A percentile compares a stretch with the other conserved stretches of the same genome.
These are phyloP conservation scores for Nycticorax nycticorax DNA, from an alignment of 2,113 vertebrate species.

Conservation along the genomic window DNA sequence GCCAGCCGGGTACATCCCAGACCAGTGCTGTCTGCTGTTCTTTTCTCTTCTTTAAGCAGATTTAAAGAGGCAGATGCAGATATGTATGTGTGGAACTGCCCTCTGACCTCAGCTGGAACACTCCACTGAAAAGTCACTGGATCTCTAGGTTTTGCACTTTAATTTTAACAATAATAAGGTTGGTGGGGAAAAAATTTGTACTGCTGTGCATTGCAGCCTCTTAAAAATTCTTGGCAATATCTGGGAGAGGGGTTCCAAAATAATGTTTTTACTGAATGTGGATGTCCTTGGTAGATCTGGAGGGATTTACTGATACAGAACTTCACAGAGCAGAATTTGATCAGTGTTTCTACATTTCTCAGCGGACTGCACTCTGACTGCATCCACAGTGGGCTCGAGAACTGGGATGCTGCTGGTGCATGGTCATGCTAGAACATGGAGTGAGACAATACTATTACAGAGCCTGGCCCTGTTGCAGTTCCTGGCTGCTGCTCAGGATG, in stretches of 20 bases:
- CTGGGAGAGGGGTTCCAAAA: neutral
- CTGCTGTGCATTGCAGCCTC: neutral
- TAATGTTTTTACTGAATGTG: neutral
- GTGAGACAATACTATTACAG: neutral
- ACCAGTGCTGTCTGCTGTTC: slow-evolving; percentile 68
- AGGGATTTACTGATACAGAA: neutral
- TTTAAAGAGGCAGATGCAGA: slow-evolving; percentile 67
- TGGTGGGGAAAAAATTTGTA: neutral
- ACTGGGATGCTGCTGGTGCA: neutral
- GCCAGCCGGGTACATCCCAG: slow-evolving; percentile 67
- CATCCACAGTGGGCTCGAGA: neutral
- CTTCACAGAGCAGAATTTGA: neutral
- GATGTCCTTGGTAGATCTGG: neutral
- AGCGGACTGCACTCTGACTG: neutral
- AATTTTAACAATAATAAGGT: neutral
- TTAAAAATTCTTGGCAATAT: neutral
- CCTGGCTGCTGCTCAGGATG: neutral
- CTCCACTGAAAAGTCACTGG: neutral
- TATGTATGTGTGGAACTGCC: neutral
- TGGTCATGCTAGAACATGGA: neutral
- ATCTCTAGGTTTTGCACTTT: neutral
- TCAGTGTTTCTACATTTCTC: neutral
- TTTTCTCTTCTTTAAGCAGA: slow-evolving; percentile 69
- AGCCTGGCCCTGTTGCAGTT: neutral
- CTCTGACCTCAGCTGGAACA: neutral